Evolutionary conservation across 2,797 vertebrate genomes (phyloP).

Genomic region (Caiman crocodilus): DNA sequence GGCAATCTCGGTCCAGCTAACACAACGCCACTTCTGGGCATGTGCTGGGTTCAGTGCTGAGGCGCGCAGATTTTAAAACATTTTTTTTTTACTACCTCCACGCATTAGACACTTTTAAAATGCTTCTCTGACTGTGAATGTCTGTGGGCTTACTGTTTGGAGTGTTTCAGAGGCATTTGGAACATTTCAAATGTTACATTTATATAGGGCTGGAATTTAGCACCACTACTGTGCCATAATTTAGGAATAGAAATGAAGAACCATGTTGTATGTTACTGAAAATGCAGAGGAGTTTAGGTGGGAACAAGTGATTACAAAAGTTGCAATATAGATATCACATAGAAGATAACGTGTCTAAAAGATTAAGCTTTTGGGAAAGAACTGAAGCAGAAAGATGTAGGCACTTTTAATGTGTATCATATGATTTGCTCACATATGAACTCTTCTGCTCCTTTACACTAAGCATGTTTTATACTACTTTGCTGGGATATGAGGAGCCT

Average conservation of each 20-base stretch:
- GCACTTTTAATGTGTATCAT: background rate
- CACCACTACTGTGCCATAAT: too few relatives aligned
- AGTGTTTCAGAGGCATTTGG: too few relatives aligned
- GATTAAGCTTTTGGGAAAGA: background rate
- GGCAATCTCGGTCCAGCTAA: too few relatives aligned
- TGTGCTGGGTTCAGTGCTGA: too few relatives aligned
- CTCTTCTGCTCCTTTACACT: rapidly evolving
- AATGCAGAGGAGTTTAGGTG: background rate
- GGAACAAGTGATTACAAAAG: background rate
- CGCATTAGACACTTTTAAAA: too few relatives aligned
- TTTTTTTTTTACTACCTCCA: too few relatives aligned
- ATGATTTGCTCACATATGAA: background rate
- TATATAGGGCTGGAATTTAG: too few relatives aligned
- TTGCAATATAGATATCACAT: background rate
- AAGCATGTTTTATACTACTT: background rate
- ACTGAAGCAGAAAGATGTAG: background rate
- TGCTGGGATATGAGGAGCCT: background rate
- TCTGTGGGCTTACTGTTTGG: too few relatives aligned
- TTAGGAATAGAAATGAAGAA: background rate
- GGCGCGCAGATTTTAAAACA: too few relatives aligned
- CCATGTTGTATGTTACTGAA: background rate
- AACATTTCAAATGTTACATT: too few relatives aligned
- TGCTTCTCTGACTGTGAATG: too few relatives aligned
- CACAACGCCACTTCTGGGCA: too few relatives aligned
- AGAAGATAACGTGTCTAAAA: background rate